Evolutionary conservation across 2,113 vertebrate species (phyloP).

Genomic region (Hyperopisus bebe): DNA sequence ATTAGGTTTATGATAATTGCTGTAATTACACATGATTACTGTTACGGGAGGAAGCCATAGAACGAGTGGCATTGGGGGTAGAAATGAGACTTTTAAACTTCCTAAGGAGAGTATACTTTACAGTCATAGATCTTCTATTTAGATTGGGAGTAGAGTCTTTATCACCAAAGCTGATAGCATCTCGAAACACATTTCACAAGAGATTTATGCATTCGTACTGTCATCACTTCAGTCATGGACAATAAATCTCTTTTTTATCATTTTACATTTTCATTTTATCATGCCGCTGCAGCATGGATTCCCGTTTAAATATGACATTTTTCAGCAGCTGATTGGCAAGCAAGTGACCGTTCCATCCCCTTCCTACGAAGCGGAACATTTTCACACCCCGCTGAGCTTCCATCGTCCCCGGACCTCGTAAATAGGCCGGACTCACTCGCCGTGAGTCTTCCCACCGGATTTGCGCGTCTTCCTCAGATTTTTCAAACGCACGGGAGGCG

Average conservation of each 20-base stretch:
- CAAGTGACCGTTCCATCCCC: background rate
- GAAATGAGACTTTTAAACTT: background rate
- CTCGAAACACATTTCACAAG: background rate
- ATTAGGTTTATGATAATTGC: slow-evolving; percentile 19
- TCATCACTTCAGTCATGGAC: background rate
- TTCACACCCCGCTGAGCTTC: slow-evolving; percentile 2
- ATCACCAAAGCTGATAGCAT: background rate
- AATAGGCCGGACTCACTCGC: background rate
- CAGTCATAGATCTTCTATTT: background rate
- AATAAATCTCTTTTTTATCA: slow-evolving; percentile 9
- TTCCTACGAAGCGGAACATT: background rate
- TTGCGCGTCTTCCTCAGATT: background rate
- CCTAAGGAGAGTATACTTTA: slow-evolving; percentile 1
- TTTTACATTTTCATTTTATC: slow-evolving; percentile 14
- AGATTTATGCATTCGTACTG: background rate
- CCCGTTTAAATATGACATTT: background rate
- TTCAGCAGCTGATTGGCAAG: slow-evolving; percentile 10
- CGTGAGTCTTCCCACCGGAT: background rate
- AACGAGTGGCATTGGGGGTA: background rate
- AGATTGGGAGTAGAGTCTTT: background rate
- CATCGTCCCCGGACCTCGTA: background rate
- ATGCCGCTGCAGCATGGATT: background rate
- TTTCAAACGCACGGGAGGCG: background rate
- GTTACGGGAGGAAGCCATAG: background rate
- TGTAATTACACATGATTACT: slow-evolving; percentile 3